These are phyloP conservation scores for Rhingia rostrata DNA, from an alignment of 2,888 invertebrate species.

Conservation along the genomic window DNA sequence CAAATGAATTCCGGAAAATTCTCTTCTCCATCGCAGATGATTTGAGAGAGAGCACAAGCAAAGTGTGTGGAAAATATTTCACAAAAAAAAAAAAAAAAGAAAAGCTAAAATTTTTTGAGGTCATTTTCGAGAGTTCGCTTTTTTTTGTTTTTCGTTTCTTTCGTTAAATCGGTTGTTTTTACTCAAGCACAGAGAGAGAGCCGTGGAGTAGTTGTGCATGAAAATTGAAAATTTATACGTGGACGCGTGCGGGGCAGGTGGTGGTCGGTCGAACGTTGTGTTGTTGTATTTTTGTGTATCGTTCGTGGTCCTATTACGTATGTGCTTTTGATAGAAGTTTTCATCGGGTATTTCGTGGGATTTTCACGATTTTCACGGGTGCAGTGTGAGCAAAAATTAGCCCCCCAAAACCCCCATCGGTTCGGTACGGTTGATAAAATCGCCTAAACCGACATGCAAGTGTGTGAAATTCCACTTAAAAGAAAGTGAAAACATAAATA, in stretches of 20 bases:
- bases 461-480: constrained; percentile 31
- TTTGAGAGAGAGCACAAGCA: constrained; percentile 33
- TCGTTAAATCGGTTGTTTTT: constrained; percentile 49
- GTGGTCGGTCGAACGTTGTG: constrained; percentile 73
- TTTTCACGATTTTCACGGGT: constrained; percentile 39
- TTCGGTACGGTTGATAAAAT: constrained; percentile 30
- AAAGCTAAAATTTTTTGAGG: constrained; percentile 62
- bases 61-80: constrained; percentile 62
- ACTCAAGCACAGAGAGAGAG: constrained; percentile 42
- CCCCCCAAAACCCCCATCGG: constrained; percentile 25
- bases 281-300: constrained; percentile 72
- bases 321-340: constrained; percentile 58
- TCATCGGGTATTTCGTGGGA: constrained; percentile 50
- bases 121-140: constrained; percentile 52
- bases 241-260: constrained; percentile 75
- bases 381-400: constrained; percentile 11
- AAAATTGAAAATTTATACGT: constrained; percentile 66
- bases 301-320: constrained; percentile 60
- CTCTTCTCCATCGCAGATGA: constrained; percentile 48
- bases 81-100: constrained; percentile 40
- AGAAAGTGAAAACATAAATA: constrained; percentile 65
- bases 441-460: neutral
- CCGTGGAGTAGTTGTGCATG: constrained; percentile 32
- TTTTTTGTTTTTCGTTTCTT: constrained; percentile 21
- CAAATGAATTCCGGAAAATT: constrained; percentile 67